phyloP scores from a whole-genome alignment of 30 jellyfish, hydroid and myxozoan species.

The Phacellophora camtschatica region DNA sequence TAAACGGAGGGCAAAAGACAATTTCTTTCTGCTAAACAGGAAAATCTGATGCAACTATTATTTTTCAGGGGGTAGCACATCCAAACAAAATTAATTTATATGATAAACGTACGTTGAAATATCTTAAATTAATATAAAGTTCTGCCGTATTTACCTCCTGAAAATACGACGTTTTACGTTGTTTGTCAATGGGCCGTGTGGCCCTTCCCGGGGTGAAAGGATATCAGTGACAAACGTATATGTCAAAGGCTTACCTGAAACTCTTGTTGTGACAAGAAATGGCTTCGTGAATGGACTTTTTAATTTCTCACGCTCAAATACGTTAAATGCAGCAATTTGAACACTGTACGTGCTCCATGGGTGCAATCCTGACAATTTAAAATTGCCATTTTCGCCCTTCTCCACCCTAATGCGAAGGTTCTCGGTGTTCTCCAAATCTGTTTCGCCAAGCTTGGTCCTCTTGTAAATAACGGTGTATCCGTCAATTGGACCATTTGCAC shows the following conservation, averaged over 20 bases:
- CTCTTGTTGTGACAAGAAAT: conserved; percentile 13
- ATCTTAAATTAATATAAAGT: too few relatives aligned
- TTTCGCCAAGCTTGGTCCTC: conserved; percentile 31
- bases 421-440: conserved; percentile 5
- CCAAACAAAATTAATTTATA: too few relatives aligned
- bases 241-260: conserved; percentile 27
- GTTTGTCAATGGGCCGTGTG: too few relatives aligned
- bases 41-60: too few relatives aligned
- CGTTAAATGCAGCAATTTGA: conserved; percentile 63
- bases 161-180: too few relatives aligned
- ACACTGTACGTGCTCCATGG: conserved; percentile 82
- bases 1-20: too few relatives aligned
- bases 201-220: background rate
- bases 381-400: conserved; percentile 16
- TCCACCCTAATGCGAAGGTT: background rate
- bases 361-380: conserved; percentile 32
- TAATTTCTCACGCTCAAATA: conserved; percentile 2
- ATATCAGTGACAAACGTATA: too few relatives aligned
- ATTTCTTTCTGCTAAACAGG: too few relatives aligned
- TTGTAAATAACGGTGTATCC: conserved; percentile 55
- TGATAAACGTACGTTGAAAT: too few relatives aligned
- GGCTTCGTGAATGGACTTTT: conserved; percentile 15
- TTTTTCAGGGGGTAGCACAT: too few relatives aligned
- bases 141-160: too few relatives aligned
- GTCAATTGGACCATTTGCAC: conserved; percentile 57